These are phyloP conservation scores for Epinotia demarniana DNA, from an alignment of 2,888 invertebrate genomes.

Conservation along the genomic window DNA sequence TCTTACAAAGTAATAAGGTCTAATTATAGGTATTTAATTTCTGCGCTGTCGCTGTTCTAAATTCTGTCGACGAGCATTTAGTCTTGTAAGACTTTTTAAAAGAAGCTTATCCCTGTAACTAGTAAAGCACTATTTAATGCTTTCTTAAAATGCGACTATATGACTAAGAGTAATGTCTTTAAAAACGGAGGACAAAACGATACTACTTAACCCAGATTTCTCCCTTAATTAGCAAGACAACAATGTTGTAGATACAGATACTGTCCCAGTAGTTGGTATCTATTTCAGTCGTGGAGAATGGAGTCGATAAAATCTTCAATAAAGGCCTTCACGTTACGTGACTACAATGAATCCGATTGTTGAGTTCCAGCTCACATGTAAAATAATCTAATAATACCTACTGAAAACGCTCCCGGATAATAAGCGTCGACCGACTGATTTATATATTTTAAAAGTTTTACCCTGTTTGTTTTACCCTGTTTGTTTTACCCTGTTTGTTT, in stretches of 20 bases:
- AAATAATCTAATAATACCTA: background rate
- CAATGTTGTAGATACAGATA: background rate
- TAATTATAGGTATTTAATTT: too few species aligned
- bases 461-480: too few species aligned
- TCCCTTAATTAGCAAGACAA: background rate
- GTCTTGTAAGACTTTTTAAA: too few species aligned
- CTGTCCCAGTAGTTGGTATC: background rate
- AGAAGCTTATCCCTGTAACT: too few species aligned
- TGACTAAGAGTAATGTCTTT: background rate
- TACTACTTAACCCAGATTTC: background rate
- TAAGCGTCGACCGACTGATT: background rate
- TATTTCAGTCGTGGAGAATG: background rate
- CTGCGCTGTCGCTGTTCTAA: too few species aligned
- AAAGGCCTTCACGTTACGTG: slow-evolving; percentile 3
- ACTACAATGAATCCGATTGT: background rate
- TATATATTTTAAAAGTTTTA: too few species aligned
- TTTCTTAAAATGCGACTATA: too few species aligned
- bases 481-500: too few species aligned
- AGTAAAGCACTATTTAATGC: too few species aligned
- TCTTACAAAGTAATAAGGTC: too few species aligned
- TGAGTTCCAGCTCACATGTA: background rate
- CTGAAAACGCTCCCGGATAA: background rate
- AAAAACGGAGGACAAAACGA: background rate
- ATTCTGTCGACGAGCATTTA: too few species aligned
- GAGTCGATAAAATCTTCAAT: slow-evolving; percentile 6